Base-by-base conservation (phyloP, 2,888 invertebrate genomes). In the Agrochola lychnidis region DNA sequence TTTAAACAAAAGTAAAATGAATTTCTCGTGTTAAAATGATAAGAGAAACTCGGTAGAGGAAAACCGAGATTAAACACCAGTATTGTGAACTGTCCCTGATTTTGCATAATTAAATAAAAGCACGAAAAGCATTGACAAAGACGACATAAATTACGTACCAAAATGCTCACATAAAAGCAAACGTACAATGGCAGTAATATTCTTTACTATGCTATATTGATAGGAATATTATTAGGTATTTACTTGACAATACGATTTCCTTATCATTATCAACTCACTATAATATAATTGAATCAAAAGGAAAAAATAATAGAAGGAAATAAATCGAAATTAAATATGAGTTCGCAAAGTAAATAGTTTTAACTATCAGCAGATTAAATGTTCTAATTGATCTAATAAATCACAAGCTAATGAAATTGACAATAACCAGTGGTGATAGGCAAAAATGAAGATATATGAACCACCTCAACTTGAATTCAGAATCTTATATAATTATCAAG, bases 121-220 rank as follows among this genome's bases (percentile, higher is more conserved):
- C 94, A 92, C 92, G 89, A 93, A 89, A 93, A 94, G 94, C 94
- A 90, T 90, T 89, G 87, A 89, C 90, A 90, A 90, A 89, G 89
- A 91, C 89, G 87, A 92, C 90, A 90, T 88, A 81, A 78, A 87
- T 85, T 85, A 88, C 77, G 81, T 78, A 86, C 67, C 77, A 89
- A 88, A 92, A 91, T 87, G 85, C 87, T 88, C 84, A 90, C 88
- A 88, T 88, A 86, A 87, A 89, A 85, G 80, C 82, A 86, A 87
- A 83, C 82, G n/a, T 69, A 77, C 53, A 77, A 74, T 76, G 64
- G 77, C 75, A 82, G 78, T 77, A 79, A 79, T 77, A 84, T 78
- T 80, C 73, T 81, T 78, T 71, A 66, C 76, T 78, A 75, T 83
- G 80, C 71, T 76, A 80, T 78, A 83, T 73, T 64, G 64, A 80